Evolutionary conservation across 2,797 vertebrate species (phyloP).

Genomic region (Podargus strigoides): DNA sequence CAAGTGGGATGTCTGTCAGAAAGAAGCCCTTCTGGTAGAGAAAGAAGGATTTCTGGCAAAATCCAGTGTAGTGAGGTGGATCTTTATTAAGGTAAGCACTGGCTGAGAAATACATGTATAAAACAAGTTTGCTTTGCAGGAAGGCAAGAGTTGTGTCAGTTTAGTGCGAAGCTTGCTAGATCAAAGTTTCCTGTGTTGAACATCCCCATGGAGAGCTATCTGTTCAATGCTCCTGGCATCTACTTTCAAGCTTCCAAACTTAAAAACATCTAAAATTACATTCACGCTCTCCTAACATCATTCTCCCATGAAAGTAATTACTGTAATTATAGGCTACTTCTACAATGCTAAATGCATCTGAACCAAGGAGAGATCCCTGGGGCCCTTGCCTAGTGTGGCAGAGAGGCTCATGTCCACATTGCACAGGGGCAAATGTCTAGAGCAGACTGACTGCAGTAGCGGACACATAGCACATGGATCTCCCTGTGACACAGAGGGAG

Average conservation of each 20-base stretch:
- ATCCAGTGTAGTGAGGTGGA: not conserved
- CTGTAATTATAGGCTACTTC: not conserved
- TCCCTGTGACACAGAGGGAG: not conserved
- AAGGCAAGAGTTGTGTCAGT: not conserved
- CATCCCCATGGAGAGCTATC: not conserved
- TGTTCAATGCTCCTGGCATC: not conserved
- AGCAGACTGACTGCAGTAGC: not conserved
- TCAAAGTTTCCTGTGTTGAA: not conserved
- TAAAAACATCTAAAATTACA: not conserved
- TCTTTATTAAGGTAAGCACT: not conserved
- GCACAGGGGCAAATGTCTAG: not conserved
- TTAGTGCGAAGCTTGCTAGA: not conserved
- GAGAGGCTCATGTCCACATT: not conserved
- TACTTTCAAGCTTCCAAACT: not conserved
- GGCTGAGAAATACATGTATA: not conserved
- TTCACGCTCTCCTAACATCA: not conserved
- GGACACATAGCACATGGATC: rapidly evolving
- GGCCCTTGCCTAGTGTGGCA: not conserved
- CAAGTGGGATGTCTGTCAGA: not conserved
- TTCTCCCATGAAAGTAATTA: not conserved
- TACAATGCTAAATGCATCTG: not conserved
- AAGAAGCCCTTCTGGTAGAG: not conserved
- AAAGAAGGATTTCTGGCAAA: not conserved
- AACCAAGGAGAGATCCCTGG: not conserved
- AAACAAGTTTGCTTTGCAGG: not conserved